Percentiles rank a stretch among this genome's conserved stretches.
These are phyloP conservation scores for Ambastaia sidthimunki DNA, from an alignment of 2,797 vertebrate genomes.

Conservation along the genomic window DNA sequence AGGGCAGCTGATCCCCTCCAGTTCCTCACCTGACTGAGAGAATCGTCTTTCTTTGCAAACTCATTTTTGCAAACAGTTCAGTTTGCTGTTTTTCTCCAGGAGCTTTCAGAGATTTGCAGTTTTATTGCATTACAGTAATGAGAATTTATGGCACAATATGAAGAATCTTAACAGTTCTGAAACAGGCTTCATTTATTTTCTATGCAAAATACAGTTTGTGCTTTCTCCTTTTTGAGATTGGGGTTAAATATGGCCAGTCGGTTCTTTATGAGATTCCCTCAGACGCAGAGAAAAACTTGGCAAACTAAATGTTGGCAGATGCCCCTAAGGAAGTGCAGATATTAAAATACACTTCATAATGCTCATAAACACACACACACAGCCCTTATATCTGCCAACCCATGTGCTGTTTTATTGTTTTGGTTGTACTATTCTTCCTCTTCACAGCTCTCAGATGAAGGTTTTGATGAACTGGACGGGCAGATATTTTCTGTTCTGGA, in stretches of 20 bases:
- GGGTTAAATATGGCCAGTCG: not conserved
- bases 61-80: not conserved
- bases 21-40: conserved; percentile 5
- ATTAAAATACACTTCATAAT: conserved; percentile 33
- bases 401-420: conserved; percentile 39
- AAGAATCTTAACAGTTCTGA: too few species aligned
- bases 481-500: conserved; percentile 13
- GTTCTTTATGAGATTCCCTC: not conserved
- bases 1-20: conserved; percentile 17
- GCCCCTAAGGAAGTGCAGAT: conserved; percentile 14
- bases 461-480: conserved; percentile 8
- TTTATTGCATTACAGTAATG: not conserved
- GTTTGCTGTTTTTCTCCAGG: not conserved
- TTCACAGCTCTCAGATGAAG: conserved; percentile 36
- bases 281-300: not conserved
- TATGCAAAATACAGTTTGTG: not conserved
- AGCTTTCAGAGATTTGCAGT: not conserved
- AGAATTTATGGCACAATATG: not conserved
- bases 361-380: conserved; percentile 24
- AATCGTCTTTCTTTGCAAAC: not conserved
- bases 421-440: conserved; percentile 26
- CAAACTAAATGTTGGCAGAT: conserved; percentile 7
- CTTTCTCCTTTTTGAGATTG: not conserved
- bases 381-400: conserved; percentile 28
- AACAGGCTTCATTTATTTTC: not conserved